A percentile compares a stretch with the other conserved stretches of the same genome.
These are phyloP conservation scores for Rhincodon typus DNA, from an alignment of 2,797 vertebrate genomes.

Conservation along the genomic window DNA sequence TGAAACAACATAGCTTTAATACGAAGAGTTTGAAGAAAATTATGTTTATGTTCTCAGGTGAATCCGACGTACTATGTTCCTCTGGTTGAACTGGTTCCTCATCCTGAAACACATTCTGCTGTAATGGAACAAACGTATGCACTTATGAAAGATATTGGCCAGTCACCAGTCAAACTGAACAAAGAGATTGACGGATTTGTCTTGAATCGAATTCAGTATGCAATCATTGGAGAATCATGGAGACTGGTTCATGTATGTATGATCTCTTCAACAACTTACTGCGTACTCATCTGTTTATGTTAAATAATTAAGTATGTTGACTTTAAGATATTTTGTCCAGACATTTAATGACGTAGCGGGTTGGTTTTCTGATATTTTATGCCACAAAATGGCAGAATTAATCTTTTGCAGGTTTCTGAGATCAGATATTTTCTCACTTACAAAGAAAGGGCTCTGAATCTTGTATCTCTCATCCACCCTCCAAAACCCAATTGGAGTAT, in stretches of 20 bases:
- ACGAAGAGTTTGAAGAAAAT: background rate
- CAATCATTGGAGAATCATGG: slow-evolving; percentile 89
- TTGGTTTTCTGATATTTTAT: background rate
- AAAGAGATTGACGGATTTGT: slow-evolving; percentile 86
- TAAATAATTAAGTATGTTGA: background rate
- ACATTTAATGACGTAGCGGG: background rate
- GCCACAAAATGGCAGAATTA: background rate
- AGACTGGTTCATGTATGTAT: slow-evolving; percentile 78
- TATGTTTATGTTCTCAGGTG: slow-evolving; percentile 59
- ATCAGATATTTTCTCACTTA: background rate
- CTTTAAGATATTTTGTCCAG: background rate
- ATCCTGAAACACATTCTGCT: slow-evolving; percentile 69
- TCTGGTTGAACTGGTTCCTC: slow-evolving; percentile 90
- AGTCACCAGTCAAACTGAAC: slow-evolving; percentile 74
- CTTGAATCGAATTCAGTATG: slow-evolving; percentile 87
- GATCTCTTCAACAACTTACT: background rate
- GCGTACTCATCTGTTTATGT: background rate
- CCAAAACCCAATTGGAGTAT: background rate
- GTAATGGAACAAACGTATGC: slow-evolving; percentile 67
- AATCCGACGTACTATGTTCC: slow-evolving; percentile 90
- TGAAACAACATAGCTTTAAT: background rate
- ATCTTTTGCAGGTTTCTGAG: background rate
- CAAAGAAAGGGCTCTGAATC: background rate
- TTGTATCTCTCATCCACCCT: background rate
- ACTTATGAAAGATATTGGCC: slow-evolving; percentile 82